Evolutionary conservation across 2,888 invertebrate species (phyloP), one percentile per base, ranked within the genome.

Genomic region (Drosophila mimica): DNA sequence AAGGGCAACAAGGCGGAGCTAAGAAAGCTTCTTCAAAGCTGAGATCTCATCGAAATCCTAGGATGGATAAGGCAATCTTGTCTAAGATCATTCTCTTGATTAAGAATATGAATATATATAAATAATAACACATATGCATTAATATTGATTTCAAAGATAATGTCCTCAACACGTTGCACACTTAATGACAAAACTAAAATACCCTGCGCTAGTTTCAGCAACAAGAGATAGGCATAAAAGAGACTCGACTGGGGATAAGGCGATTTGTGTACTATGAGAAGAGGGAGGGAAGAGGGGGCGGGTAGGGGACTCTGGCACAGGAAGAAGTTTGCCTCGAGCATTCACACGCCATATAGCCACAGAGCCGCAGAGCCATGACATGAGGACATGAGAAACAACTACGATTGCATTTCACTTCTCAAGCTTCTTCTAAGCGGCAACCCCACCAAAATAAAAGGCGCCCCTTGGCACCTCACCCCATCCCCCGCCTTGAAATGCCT

Each of bases 311-410:
- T 31, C 33, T 40, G 53, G 65, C 70, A 64, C 71, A 64, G 63
- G 66, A 79, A 67, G 66, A 72, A 76, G 89, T 89, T 87, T 78
- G 89, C 85, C 83, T 74, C 75, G 70, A 85, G 85, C 86, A 89
- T 89, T 89, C 89, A 89, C 85, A 85, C 89, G 89, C 84, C 38
- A 38, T 73, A 87, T 87, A 83, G 83, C 86, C 83, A 86, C 75
- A 83, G 81, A 25, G 46, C 25, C 83, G 83, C 75, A 83, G 81
- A 78, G 62, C 61, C 81, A 60, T 79, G 84, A 76, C 87, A 83
- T 76, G 83, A 73, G 75, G 81, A 88, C 81, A 74, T 80, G 83
- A 80, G 70, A 82, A 70, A 84, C 83, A 74, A 76, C 80, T 51
- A 65, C 84, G 82, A 84, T 83, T 90, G 90, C 88, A 85, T 88